phyloP scores from a whole-genome alignment of 2,888 invertebrate species.

The Thumatha senex region DNA sequence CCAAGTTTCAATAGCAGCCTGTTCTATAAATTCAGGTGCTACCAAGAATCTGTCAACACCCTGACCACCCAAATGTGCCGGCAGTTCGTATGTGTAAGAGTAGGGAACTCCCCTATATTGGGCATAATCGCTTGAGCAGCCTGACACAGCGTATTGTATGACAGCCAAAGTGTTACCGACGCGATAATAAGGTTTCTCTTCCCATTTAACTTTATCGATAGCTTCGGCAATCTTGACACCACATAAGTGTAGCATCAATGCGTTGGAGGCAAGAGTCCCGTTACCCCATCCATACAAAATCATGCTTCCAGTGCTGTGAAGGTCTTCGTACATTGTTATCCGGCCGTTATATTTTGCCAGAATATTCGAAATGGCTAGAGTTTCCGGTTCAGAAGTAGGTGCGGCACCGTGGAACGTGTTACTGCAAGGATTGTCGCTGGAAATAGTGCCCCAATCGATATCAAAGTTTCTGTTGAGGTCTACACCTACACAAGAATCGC shows the following conservation, averaged over 20 bases:
- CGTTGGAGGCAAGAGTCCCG: conserved; percentile 76
- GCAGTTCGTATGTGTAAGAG: conserved; percentile 85
- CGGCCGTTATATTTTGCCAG: conserved; percentile 69
- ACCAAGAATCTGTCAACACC: conserved; percentile 77
- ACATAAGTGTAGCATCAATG: conserved; percentile 58
- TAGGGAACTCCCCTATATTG: conserved; percentile 73
- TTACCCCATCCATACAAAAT: conserved; percentile 69
- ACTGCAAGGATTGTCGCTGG: conserved; percentile 78
- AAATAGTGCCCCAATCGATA: conserved; percentile 84
- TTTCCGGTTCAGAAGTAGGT: conserved; percentile 88
- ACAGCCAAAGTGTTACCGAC: conserved; percentile 72
- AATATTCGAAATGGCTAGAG: conserved; percentile 80
- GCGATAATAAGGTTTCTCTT: conserved; percentile 64
- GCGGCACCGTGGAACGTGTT: conserved; percentile 85
- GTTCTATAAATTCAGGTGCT: conserved; percentile 75
- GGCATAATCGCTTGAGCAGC: conserved; percentile 86
- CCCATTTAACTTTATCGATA: conserved; percentile 73
- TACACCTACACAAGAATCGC: conserved; percentile 83
- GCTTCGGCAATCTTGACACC: conserved; percentile 69
- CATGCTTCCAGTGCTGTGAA: conserved; percentile 90
- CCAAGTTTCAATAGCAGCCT: conserved; percentile 85
- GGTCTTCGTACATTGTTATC: conserved; percentile 86
- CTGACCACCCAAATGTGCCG: conserved; percentile 38
- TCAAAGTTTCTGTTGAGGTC: conserved; percentile 91
- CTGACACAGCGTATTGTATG: conserved; percentile 83